These are phyloP conservation scores for Alouatta palliata DNA, from an alignment of 2,113 vertebrate genomes.

Conservation along the genomic window DNA sequence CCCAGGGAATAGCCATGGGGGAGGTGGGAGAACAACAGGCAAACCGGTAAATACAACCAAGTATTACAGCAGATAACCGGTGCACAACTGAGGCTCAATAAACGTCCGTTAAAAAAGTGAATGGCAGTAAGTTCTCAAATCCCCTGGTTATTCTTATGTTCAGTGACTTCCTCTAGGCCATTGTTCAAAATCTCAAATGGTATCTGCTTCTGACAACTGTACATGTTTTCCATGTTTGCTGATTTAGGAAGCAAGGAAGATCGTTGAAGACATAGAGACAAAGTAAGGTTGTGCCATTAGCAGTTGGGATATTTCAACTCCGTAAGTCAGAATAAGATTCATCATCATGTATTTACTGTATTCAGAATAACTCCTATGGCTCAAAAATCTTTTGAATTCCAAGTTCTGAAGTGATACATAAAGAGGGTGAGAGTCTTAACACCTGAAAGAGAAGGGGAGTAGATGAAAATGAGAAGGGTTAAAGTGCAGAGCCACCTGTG, in stretches of 20 bases:
- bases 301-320: not conserved
- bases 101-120: not conserved
- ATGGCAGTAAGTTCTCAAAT: not conserved
- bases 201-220: not conserved
- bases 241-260: conserved; percentile 3
- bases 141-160: not conserved
- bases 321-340: not conserved
- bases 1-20: not conserved
- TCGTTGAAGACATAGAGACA: not conserved
- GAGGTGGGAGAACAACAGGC: not conserved
- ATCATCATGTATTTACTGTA: not conserved
- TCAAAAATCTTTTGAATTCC: not conserved
- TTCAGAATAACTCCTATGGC: not conserved
- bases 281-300: not conserved
- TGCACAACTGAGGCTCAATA: not conserved
- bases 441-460: not conserved
- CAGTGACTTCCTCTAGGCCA: not conserved
- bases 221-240: not conserved
- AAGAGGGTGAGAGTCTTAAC: not conserved
- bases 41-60: not conserved
- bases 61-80: not conserved
- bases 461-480: not conserved
- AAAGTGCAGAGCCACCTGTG: not conserved
- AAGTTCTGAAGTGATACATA: not conserved
- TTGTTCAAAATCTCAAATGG: not conserved